Percentiles rank a stretch among this genome's conserved stretches.
phyloP scores from a whole-genome alignment of 2,113 vertebrate species.

The Oreochromis spilurus region DNA sequence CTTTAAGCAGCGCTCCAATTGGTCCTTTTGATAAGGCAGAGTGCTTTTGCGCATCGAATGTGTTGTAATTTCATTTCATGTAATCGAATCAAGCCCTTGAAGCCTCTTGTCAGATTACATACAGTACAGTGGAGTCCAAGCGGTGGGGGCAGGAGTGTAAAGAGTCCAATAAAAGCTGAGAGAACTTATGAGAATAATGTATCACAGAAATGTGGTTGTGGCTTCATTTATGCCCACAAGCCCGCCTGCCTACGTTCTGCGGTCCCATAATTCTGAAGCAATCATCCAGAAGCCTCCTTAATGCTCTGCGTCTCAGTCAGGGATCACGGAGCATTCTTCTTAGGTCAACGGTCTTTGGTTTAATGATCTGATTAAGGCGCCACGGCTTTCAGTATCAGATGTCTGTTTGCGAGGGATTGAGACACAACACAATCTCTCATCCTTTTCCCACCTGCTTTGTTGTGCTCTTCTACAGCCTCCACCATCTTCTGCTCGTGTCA shows the following conservation, averaged over 20 bases:
- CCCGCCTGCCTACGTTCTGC: neutral
- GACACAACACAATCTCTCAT: neutral
- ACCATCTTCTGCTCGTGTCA: neutral
- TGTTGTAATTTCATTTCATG: slow-evolving; percentile 50
- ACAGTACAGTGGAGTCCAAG: slow-evolving; percentile 16
- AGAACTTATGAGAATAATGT: slow-evolving; percentile 50
- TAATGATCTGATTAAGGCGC: slow-evolving; percentile 53
- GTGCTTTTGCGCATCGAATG: slow-evolving; percentile 16
- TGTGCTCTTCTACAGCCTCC: neutral
- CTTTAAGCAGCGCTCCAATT: slow-evolving; percentile 19
- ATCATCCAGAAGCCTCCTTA: slow-evolving; percentile 48
- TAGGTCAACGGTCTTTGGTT: slow-evolving; percentile 51
- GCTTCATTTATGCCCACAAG: slow-evolving; percentile 40
- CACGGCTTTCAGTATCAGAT: neutral
- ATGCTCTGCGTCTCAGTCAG: slow-evolving; percentile 17
- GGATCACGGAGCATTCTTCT: slow-evolving; percentile 41
- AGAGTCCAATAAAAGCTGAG: slow-evolving; percentile 52
- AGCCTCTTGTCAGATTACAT: slow-evolving; percentile 49
- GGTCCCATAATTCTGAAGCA: slow-evolving; percentile 43
- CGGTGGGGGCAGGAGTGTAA: slow-evolving; percentile 11
- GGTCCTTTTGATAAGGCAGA: slow-evolving; percentile 27
- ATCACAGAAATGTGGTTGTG: slow-evolving; percentile 13
- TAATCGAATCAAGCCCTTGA: slow-evolving; percentile 36
- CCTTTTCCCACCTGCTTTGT: neutral
- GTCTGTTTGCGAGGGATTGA: neutral